These are phyloP conservation scores for Athene noctua DNA, from an alignment of 2,113 vertebrate genomes.

Conservation along the genomic window DNA sequence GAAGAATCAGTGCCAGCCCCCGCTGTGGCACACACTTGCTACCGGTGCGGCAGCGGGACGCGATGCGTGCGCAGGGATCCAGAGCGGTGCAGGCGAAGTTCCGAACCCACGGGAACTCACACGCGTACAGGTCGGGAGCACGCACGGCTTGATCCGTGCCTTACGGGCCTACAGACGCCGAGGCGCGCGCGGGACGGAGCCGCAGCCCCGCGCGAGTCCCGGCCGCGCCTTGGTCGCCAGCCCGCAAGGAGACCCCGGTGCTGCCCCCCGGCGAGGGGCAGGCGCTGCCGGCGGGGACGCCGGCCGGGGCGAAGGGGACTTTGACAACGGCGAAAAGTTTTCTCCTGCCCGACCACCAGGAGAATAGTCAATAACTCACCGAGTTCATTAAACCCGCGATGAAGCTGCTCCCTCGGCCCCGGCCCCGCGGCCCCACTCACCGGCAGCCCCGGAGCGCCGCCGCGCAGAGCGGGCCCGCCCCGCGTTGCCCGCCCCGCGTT, in stretches of 20 bases:
- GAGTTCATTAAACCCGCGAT: not conserved
- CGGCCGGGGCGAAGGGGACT: rapidly evolving
- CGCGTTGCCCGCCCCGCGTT: too few relatives aligned
- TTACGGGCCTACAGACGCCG: rapidly evolving
- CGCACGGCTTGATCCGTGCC: rapidly evolving
- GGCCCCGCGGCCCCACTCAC: not conserved
- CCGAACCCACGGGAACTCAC: rapidly evolving
- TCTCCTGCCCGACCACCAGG: rapidly evolving
- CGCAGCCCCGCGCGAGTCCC: not conserved
- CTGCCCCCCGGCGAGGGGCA: not conserved
- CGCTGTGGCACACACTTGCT: rapidly evolving
- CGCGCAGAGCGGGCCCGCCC: not conserved
- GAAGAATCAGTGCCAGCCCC: rapidly evolving
- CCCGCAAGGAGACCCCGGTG: too few relatives aligned
- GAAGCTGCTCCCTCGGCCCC: not conserved
- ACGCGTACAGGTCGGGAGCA: rapidly evolving
- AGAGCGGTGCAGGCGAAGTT: rapidly evolving
- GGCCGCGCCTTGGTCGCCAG: not conserved
- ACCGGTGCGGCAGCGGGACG: not conserved
- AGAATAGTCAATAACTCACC: not conserved
- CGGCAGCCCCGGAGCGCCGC: not conserved
- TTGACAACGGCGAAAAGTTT: not conserved
- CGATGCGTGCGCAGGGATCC: rapidly evolving
- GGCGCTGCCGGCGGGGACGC: not conserved
- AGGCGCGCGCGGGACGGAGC: rapidly evolving